Percentiles rank a stretch among this genome's conserved stretches.
These are phyloP conservation scores for Agraylea sexmaculata DNA, from an alignment of 1,140 invertebrate species.

Conservation along the genomic window DNA sequence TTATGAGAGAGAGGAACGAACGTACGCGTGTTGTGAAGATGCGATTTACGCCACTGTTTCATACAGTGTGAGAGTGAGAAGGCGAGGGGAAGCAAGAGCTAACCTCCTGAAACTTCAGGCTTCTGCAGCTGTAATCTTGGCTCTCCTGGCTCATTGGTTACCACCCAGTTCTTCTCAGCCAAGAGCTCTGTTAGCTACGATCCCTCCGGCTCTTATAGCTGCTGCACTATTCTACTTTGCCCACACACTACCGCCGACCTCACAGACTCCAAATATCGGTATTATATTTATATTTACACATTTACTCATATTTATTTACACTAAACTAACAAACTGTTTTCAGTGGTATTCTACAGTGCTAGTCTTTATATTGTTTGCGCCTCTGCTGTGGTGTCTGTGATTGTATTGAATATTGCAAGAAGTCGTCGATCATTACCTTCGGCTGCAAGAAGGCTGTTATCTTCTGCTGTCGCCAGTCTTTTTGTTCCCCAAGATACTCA, in stretches of 20 bases:
- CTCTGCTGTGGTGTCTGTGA: slow-evolving; percentile 49
- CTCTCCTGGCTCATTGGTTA: slow-evolving; percentile 43
- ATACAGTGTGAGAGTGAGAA: slow-evolving; percentile 10
- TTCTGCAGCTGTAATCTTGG: slow-evolving; percentile 34
- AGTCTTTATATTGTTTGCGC: slow-evolving; percentile 46
- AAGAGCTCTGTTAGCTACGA: slow-evolving; percentile 25
- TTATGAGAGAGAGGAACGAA: slow-evolving; percentile 28
- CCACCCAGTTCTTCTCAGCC: slow-evolving; percentile 51
- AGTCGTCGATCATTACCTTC: slow-evolving; percentile 12
- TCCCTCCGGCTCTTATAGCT: slow-evolving; percentile 49
- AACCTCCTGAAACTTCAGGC: slow-evolving; percentile 7
- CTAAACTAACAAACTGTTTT: slow-evolving; percentile 5
- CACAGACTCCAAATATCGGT: slow-evolving; percentile 46
- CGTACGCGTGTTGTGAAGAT: slow-evolving; percentile 43
- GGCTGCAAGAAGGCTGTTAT: slow-evolving; percentile 10
- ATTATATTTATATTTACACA: slow-evolving; percentile 29
- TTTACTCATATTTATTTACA: slow-evolving; percentile 1
- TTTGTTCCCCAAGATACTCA: neutral
- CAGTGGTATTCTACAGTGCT: slow-evolving; percentile 45
- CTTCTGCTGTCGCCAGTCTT: slow-evolving; percentile 7
- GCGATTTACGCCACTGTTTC: slow-evolving; percentile 39
- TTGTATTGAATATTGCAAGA: slow-evolving; percentile 46
- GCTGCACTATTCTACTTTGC: slow-evolving; percentile 48
- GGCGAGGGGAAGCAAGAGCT: slow-evolving; percentile 8
- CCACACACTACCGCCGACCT: slow-evolving; percentile 46